Conservation (phyloP, 2,888 invertebrate species). For the Folsomia candida region DNA sequence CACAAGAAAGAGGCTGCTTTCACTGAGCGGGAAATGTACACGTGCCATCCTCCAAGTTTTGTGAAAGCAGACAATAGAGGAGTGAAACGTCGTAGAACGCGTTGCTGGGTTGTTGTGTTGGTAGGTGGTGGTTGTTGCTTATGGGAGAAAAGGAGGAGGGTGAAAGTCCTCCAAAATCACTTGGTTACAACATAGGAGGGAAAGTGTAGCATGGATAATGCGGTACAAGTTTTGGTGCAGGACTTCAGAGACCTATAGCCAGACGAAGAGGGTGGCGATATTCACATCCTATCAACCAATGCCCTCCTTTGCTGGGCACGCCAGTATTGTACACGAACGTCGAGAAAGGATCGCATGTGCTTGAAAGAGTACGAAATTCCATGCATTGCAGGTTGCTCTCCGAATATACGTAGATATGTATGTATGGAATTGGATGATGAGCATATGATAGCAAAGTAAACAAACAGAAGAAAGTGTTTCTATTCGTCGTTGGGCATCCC, state of each 20-base stretch:
- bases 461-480: background rate
- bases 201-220: background rate
- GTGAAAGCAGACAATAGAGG: background rate
- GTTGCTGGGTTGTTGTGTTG: background rate
- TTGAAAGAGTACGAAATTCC: background rate
- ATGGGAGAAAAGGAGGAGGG: background rate
- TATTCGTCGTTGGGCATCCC: background rate
- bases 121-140: background rate
- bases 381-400: background rate
- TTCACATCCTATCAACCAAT: too few relatives aligned
- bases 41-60: background rate
- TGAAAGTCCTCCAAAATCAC: background rate
- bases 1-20: background rate
- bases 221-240: background rate
- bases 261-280: background rate
- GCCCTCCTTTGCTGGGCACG: too few relatives aligned
- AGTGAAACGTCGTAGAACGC: background rate
- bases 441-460: background rate
- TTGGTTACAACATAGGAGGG: constrained; percentile 1
- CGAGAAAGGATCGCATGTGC: background rate
- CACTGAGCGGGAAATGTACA: background rate
- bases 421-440: background rate
- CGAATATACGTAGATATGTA: background rate
- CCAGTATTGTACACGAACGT: too few relatives aligned
- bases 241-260: background rate